Evolutionary conservation across 1,140 invertebrate species (phyloP).

Genomic region (Ganaspis sp.): DNA sequence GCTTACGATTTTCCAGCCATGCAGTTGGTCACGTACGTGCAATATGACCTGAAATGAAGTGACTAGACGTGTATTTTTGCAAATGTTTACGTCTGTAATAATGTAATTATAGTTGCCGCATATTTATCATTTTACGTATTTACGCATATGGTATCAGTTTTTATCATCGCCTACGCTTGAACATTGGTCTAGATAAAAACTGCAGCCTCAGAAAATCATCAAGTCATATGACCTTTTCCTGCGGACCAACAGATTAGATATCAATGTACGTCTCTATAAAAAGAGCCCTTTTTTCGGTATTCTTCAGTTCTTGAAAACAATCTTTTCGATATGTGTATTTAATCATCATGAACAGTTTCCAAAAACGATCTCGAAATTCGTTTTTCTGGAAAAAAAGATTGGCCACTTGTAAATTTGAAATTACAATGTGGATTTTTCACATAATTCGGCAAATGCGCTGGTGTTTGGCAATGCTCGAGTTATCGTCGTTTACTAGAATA

Average conservation of each 20-base stretch:
- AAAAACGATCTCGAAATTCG: too few species aligned
- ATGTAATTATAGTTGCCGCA: not conserved
- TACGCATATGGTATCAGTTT: not conserved
- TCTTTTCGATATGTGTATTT: too few species aligned
- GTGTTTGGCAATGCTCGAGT: too few species aligned
- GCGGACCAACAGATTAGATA: not conserved
- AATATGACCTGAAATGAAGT: slow-evolving; percentile 24
- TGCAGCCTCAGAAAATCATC: not conserved
- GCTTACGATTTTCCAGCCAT: slow-evolving; percentile 30
- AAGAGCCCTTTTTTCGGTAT: too few species aligned
- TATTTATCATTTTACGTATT: not conserved
- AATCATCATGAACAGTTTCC: too few species aligned
- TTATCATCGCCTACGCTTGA: not conserved
- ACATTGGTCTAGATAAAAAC: not conserved
- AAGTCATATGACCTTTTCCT: not conserved
- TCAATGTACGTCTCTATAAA: too few species aligned
- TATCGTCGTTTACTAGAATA: too few species aligned
- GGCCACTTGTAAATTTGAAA: too few species aligned
- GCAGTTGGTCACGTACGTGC: slow-evolving; percentile 43
- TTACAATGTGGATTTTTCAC: too few species aligned
- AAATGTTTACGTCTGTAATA: slow-evolving; percentile 30
- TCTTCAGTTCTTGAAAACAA: too few species aligned
- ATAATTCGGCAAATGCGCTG: too few species aligned
- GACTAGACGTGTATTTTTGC: slow-evolving; percentile 21
- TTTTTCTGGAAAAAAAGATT: too few species aligned